Conservation (phyloP, 2,113 vertebrate species). For the Apaloderma vittatum region DNA sequence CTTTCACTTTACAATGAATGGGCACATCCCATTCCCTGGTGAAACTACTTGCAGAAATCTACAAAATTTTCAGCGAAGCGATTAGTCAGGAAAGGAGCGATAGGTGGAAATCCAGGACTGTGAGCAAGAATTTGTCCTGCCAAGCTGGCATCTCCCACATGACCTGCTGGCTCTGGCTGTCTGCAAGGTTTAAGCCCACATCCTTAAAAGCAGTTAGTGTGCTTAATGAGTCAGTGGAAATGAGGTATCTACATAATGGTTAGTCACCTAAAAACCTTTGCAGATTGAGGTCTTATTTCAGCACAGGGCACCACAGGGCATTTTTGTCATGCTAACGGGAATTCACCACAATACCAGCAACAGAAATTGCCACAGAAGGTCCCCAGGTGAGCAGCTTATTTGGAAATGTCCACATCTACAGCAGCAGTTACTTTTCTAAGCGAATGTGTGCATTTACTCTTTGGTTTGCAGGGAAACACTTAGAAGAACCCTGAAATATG, state of each 20-base stretch:
- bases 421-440: neutral
- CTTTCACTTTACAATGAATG: neutral
- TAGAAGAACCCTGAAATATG: neutral
- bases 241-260: neutral
- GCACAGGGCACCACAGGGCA: neutral
- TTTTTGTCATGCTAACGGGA: neutral
- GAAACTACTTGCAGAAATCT: neutral
- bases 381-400: neutral
- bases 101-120: neutral
- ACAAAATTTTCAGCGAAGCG: neutral
- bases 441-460: neutral
- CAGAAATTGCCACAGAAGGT: neutral
- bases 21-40: neutral
- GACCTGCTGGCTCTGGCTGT: neutral
- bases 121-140: neutral
- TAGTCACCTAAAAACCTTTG: slow-evolving; percentile 44
- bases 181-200: neutral
- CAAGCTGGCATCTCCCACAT: neutral
- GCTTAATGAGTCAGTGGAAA: neutral
- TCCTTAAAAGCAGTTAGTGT: neutral
- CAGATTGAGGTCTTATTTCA: slow-evolving; percentile 4
- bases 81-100: neutral
- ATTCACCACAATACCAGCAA: neutral
- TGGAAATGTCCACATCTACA: neutral
- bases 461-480: neutral